Conservation (phyloP, 2,797 vertebrate species). For the Brachyalestes nurse region DNA sequence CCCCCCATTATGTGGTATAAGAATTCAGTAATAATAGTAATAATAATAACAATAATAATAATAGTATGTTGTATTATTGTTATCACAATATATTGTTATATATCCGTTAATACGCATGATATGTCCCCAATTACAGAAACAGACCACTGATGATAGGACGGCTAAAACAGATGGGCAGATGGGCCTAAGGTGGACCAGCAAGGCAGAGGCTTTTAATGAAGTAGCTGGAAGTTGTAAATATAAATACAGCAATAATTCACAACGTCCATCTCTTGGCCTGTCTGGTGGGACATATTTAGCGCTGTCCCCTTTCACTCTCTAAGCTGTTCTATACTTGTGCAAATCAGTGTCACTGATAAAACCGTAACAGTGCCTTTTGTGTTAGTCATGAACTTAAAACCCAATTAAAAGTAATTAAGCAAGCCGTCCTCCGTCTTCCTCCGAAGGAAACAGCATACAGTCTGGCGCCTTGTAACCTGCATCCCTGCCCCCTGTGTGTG, state of each 20-base stretch:
- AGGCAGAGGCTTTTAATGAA: too few species aligned
- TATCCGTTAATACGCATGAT: too few species aligned
- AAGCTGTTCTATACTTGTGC: background rate
- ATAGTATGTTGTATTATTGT: too few species aligned
- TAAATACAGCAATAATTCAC: background rate
- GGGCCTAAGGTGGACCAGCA: too few species aligned
- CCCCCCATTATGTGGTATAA: too few species aligned
- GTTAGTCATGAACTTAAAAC: background rate
- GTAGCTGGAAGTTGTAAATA: background rate
- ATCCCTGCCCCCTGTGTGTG: slow-evolving; percentile 18
- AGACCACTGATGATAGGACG: too few species aligned
- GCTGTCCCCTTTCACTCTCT: background rate
- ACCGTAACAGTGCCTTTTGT: background rate
- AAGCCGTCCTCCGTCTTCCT: background rate
- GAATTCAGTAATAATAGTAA: too few species aligned
- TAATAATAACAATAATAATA: too few species aligned
- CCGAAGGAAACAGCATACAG: background rate
- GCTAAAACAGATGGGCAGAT: too few species aligned
- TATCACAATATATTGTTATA: too few species aligned
- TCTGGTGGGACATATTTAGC: background rate
- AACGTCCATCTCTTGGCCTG: background rate
- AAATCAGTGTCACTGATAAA: background rate
- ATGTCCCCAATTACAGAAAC: too few species aligned
- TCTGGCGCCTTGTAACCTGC: slow-evolving; percentile 27
- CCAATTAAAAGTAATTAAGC: slow-evolving; percentile 42